phyloP scores from a whole-genome alignment of 2,113 vertebrate genomes.

The Numida meleagris region DNA sequence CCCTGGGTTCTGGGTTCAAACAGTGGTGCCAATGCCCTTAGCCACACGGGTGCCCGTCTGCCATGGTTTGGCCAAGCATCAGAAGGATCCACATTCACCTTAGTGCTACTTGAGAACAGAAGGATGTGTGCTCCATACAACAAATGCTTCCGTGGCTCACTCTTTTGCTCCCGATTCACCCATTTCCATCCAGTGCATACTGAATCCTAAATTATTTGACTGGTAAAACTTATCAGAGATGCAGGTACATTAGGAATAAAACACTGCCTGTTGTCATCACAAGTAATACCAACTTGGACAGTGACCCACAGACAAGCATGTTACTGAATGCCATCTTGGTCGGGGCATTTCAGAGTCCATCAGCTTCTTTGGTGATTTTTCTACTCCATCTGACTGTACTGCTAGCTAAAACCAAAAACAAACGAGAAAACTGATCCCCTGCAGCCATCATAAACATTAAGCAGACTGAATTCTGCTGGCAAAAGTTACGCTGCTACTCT shows the following conservation, averaged over 20 bases:
- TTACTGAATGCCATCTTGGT: not conserved
- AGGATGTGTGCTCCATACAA: not conserved
- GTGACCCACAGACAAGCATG: not conserved
- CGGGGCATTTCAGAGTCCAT: not conserved
- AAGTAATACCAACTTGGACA: not conserved
- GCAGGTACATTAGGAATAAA: not conserved
- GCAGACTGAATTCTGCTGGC: not conserved
- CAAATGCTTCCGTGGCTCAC: not conserved
- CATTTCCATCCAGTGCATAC: too few relatives aligned
- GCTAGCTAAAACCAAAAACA: not conserved
- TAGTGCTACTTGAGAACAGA: accelerated
- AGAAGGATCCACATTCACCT: not conserved
- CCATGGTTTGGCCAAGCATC: not conserved
- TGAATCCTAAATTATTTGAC: not conserved
- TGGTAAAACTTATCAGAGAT: not conserved
- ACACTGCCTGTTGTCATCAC: not conserved
- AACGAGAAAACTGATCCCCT: not conserved
- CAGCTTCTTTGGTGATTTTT: not conserved
- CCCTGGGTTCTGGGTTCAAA: not conserved
- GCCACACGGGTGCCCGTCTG: not conserved
- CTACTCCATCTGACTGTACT: not conserved
- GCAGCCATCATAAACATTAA: not conserved
- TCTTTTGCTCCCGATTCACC: not conserved
- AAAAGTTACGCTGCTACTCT: not conserved
- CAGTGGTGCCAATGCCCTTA: not conserved